phyloP scores from a whole-genome alignment of 2,888 invertebrate genomes.

The Mythimna vitellina region DNA sequence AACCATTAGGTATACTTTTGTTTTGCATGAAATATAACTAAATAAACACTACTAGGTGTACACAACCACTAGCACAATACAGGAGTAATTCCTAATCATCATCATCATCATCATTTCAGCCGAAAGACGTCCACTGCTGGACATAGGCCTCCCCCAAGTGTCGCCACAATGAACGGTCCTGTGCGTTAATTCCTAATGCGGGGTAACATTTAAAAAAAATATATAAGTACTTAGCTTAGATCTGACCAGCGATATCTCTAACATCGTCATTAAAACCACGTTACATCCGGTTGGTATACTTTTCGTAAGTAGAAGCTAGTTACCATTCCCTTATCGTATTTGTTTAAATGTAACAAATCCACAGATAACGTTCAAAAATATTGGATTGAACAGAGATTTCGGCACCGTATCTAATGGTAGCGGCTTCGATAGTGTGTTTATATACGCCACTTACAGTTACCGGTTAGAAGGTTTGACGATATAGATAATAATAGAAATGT shows the following conservation, averaged over 20 bases:
- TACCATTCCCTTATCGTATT: conserved; percentile 77
- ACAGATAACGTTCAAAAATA: conserved; percentile 75
- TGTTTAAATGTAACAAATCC: conserved; percentile 76
- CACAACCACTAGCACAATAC: too few species aligned
- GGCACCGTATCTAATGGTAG: conserved; percentile 71
- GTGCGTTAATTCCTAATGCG: too few species aligned
- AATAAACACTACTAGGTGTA: too few species aligned
- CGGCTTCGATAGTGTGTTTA: conserved; percentile 67
- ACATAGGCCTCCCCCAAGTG: too few species aligned
- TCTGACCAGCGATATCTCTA: conserved; percentile 36
- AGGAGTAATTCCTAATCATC: too few species aligned
- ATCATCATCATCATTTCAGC: too few species aligned
- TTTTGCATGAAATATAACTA: too few species aligned
- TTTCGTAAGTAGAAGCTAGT: conserved; percentile 71
- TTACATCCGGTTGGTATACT: conserved; percentile 75
- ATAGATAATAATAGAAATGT: conserved; percentile 53
- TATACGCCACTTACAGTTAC: conserved; percentile 62
- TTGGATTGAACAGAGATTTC: conserved; percentile 74
- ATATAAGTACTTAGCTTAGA: conserved; percentile 38
- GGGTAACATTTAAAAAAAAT: conserved; percentile 11
- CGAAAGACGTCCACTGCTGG: too few species aligned
- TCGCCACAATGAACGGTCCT: too few species aligned
- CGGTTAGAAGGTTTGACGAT: conserved; percentile 48
- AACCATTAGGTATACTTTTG: too few species aligned
- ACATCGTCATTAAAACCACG: conserved; percentile 67